Evolutionary conservation across 2,888 invertebrate species (phyloP), one percentile per base, ranked within the genome.

Genomic region (Blastobasis lacticolella): DNA sequence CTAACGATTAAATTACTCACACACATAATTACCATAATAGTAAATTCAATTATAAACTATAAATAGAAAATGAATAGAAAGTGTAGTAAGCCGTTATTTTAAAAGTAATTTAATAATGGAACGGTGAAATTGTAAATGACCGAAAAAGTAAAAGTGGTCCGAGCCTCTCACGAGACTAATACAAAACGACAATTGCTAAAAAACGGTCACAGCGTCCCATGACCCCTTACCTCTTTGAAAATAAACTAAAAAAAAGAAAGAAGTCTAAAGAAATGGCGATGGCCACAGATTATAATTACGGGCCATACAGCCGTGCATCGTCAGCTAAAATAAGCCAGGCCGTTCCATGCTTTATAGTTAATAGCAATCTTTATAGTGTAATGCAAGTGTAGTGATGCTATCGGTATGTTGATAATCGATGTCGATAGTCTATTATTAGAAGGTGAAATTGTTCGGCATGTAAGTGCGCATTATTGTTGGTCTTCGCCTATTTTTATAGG

Each of bases 291-390:
- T 71, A 79, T 86, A 85, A 84, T 84, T 83, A 83, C 74, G 70
- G 64, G 64, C 61, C 69, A 67, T 67, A 64, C 61, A 63, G 72
- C 77, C 73, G 79, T 70, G 71, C 73, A 78, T 74, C 81, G 79
- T 78, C 83, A 82, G 81, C 79, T 72, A 71, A 77, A 75, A 78
- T 76, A 75, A 76, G 70, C 59, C 67, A 60, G 23, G 59, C 46
- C 74, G 73, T 70, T 66, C 72, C 73, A 66, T 70, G 74, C 79
- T 79, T 80, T 80, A 79, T 75, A 81, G 74, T 82, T 87, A 87
- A 87, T 87, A 85, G 83, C 82, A 82, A 87, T 86, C 82, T 86
- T 86, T 85, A 84, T 81, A 80, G 78, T 71, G 75, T 78, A 79
- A 78, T 80, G 77, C 75, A 61, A 71, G 66, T 59, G 61, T 81